Base-by-base conservation (phyloP, 2,888 invertebrate genomes). In the Itoplectis maculator region DNA sequence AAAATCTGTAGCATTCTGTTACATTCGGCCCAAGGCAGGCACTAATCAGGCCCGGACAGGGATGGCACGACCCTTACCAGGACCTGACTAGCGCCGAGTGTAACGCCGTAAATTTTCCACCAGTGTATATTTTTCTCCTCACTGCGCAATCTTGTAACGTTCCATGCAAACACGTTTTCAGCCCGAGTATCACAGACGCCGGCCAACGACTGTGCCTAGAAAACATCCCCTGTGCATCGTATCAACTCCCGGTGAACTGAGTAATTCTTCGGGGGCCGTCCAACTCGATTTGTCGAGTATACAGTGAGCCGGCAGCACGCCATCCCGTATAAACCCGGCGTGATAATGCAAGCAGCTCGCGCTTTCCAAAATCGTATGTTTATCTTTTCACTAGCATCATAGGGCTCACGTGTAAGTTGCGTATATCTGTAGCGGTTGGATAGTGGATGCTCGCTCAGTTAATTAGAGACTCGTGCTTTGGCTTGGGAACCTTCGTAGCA, bases 361-460 rank as follows among this genome's bases (percentile, higher is more conserved):
- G 76, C 70, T 82, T 81, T 42, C 75, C 82, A 77, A 87, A 87
- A 85, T 85, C 84, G 78, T 79, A 18, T 81, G 74, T 82, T 68
- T 83, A 83, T 84, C 80, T 83, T 81, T 84, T 78, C 65, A 81
- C 76, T 65, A 65, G 75, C 73, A 42, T 20, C 15, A 18, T 29
- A 45, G 37, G 47, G 70, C 40, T 35, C 18, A 15, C 29, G 7
- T n/a, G 8, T 59, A 11, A 29, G 2, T 7, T 65, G 20, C 37
- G 7, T 54, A 11, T 40, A 45, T 47, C 4, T 63, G 51, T 61
- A 63, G n/a, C 23, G 37, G 20, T 13, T 68, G 47, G 23, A 70
- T 40, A 45, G 49, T 68, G 70, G 72, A 76, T 81, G 76, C 81
- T 81, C 81, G 81, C 66, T 72, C 76, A 66, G 81, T 76, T 81